Evolutionary conservation across 2,797 vertebrate species (phyloP).

Genomic region (Tamandua tetradactyla): DNA sequence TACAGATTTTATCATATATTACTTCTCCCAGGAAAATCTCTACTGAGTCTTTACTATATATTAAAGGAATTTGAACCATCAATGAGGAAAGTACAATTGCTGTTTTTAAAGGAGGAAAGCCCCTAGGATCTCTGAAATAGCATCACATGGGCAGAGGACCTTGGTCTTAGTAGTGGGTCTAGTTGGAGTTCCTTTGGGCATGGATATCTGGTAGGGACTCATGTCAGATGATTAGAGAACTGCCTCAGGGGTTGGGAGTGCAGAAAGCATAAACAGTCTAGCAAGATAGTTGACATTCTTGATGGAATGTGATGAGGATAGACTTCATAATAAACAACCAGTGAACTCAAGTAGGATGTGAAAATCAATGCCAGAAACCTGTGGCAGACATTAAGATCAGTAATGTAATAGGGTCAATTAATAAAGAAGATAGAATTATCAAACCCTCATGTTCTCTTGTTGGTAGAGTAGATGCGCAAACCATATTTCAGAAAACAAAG

Average conservation of each 20-base stretch:
- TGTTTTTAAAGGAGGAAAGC: conserved; percentile 19
- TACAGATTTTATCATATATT: not conserved
- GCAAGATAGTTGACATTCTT: not conserved
- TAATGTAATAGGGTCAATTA: not conserved
- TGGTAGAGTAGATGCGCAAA: not conserved
- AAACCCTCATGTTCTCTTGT: not conserved
- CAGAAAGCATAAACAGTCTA: not conserved
- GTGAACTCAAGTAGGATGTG: not conserved
- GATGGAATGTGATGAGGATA: not conserved
- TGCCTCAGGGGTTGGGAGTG: not conserved
- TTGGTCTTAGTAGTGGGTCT: not conserved
- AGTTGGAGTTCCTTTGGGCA: not conserved
- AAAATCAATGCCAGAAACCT: conserved; percentile 15
- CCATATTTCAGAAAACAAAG: not conserved
- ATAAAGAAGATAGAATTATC: not conserved
- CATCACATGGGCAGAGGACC: not conserved
- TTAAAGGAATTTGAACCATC: conserved; percentile 18
- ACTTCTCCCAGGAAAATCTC: not conserved
- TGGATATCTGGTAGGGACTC: not conserved
- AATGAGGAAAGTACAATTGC: conserved; percentile 29
- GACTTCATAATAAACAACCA: not conserved
- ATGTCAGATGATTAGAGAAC: not conserved
- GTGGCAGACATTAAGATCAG: not conserved
- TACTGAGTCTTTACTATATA: not conserved
- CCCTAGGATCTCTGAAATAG: not conserved